Base-by-base conservation (phyloP, 2,797 vertebrate genomes). In the Ctenochaetus hawaiiensis region DNA sequence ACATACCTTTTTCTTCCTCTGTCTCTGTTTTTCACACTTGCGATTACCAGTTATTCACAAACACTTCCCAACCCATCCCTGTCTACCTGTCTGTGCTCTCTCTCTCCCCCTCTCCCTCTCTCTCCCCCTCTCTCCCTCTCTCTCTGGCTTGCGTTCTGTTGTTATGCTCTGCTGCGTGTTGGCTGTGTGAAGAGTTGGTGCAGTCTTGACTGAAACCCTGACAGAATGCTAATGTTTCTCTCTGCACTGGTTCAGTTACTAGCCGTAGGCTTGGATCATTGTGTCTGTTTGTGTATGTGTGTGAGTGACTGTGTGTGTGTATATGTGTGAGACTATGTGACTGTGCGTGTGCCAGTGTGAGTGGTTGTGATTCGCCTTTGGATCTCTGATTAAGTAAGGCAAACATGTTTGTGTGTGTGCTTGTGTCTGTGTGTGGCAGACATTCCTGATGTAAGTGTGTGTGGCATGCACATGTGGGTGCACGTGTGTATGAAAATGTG, bases 221-320 rank as follows among this genome's bases (percentile, higher is more conserved):
- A 84, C 93, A 91, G 93, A 94, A 94, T 95, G 88, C 83, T 92
- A 91, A 93, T 93, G 80, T 85, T 87, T 90, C 67, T 82, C 66
- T 69, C 74, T 80, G 72, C 87, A 75, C 84, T 81, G 74, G 78
- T 89, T 92, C 81, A 85, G 51, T 80, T 81, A 39, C 63, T 69
- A 75, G 67, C 69, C 49, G 9, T 80, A 43, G 64, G 30, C 52
- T 68, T 60, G 43, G 39, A 62, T 78, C 3, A 26, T 22, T 58
- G 14, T 75, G 30, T 73, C 5, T 62, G 64, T 56, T 11, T 41
- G 22, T 77, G 44, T 60, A 37, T 39, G 41, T 51, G 20, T 58
- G 11, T 41, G 22, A 67, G 20, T 69, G 43, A 44, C 44, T 56
- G 41, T 66, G 43, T 44, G 47, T 47, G 7, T 23, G 22, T n/a